Evolutionary conservation across 2,888 invertebrate species (phyloP).

Genomic region (Cloeon dipterum): DNA sequence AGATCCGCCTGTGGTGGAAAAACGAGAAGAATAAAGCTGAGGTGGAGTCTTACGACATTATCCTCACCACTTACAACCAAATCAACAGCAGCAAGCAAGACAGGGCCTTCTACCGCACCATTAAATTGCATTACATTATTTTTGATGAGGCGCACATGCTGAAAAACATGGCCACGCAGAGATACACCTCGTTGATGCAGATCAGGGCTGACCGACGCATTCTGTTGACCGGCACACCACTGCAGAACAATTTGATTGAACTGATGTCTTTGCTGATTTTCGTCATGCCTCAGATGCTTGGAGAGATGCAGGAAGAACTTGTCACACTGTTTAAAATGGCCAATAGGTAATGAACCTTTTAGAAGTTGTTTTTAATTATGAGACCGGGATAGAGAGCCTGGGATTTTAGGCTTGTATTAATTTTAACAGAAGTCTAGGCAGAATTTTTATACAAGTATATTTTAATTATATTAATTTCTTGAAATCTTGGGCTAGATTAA

Average conservation of each 20-base stretch:
- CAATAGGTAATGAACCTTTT: too few species aligned
- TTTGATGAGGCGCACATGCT: slow-evolving; percentile 98
- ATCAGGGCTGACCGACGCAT: slow-evolving; percentile 67
- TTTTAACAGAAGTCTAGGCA: too few species aligned
- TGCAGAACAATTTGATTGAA: slow-evolving; percentile 89
- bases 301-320: slow-evolving; percentile 63
- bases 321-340: slow-evolving; percentile 64
- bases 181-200: slow-evolving; percentile 70
- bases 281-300: slow-evolving; percentile 89
- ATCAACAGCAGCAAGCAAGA: slow-evolving; percentile 74
- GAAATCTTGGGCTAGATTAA: too few species aligned
- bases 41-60: not conserved
- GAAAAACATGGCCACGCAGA: slow-evolving; percentile 85
- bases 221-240: slow-evolving; percentile 80
- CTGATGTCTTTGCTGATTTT: slow-evolving; percentile 88
- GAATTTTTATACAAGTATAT: too few species aligned
- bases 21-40: not conserved
- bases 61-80: slow-evolving; percentile 32
- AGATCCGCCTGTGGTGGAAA: slow-evolving; percentile 44
- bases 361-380: too few species aligned
- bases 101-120: slow-evolving; percentile 77
- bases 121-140: slow-evolving; percentile 72
- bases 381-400: too few species aligned
- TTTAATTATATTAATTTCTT: too few species aligned
- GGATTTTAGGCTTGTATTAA: too few species aligned